A percentile compares a stretch with the other conserved stretches of the same genome.
These are phyloP conservation scores for Nephila pilipes DNA, from an alignment of 1,140 invertebrate genomes.

Conservation along the genomic window DNA sequence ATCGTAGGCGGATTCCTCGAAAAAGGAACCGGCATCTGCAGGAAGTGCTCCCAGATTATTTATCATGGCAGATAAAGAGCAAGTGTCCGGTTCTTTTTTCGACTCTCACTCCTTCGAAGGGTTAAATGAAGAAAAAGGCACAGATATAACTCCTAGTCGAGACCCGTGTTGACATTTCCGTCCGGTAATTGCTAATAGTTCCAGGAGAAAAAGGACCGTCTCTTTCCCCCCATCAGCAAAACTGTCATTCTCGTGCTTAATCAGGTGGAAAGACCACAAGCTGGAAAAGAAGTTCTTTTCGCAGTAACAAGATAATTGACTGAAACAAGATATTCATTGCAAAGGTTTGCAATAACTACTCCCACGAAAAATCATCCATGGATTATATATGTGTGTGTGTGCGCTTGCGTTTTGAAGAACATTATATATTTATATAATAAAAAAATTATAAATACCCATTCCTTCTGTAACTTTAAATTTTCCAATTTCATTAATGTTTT, in stretches of 20 bases:
- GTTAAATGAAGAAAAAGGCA: not conserved
- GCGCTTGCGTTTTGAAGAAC: too few species aligned
- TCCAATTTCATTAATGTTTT: too few species aligned
- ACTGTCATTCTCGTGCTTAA: not conserved
- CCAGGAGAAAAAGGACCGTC: not conserved
- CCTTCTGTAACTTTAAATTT: too few species aligned
- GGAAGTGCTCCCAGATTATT: conserved; percentile 14
- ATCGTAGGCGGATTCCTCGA: conserved; percentile 31
- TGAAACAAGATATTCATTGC: too few species aligned
- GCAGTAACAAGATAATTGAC: too few species aligned
- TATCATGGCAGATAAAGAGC: conserved; percentile 20
- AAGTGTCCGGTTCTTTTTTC: conserved; percentile 36
- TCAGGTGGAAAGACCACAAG: conserved; percentile 2
- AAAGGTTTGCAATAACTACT: too few species aligned
- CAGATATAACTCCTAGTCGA: conserved; percentile 16
- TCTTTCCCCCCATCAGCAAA: not conserved
- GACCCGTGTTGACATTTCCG: conserved; percentile 3
- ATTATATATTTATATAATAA: too few species aligned
- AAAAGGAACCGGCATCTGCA: conserved; percentile 25
- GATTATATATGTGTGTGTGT: too few species aligned
- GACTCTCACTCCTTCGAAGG: not conserved
- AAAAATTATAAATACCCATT: too few species aligned
- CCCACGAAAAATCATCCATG: too few species aligned
- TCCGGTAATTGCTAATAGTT: conserved; percentile 34
- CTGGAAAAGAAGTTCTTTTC: not conserved